Base-by-base conservation (phyloP, 2,888 invertebrate genomes). In the Acanthosepion esculentum region DNA sequence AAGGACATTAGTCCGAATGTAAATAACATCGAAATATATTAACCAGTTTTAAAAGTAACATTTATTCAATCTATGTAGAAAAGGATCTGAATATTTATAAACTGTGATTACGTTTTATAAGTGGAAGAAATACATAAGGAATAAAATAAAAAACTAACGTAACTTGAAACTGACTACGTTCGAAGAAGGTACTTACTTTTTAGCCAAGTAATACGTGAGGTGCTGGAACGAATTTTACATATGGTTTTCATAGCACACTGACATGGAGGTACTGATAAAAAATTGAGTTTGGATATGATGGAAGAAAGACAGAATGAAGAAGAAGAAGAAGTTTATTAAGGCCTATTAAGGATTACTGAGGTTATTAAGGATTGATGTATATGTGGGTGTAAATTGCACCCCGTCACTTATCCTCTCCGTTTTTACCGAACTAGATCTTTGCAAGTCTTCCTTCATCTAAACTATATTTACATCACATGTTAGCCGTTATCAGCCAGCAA, bases 181-280 rank as follows among this genome's bases (percentile, higher is more conserved):
- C 2, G 29, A 78, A 78, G n/a, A 78, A n/a, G n/a, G n/a, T n/a
- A n/a, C 8, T n/a, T 78, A 12, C 78, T 78, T n/a, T 29, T 78
- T 78, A 78, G 29, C 29, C n/a, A n/a, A 78, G 78, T 78, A 78
- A n/a, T 29, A 78, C 29, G 78, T n/a, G 78, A 78, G n/a, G 78
- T 78, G 78, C 78, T 78, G 78, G 78, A 78, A 78, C n/a, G 78
- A 78, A n/a, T n/a, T 78, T n/a, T 78, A 78, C 78, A 78, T 78
- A n/a, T 78, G 78, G 78, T n/a, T 78, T 78, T 78, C 78, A 78
- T 78, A 29, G 3, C 41, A 41, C 29, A 78, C 78, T 78, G n/a
- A 78, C 78, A 78, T 78, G 78, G 78, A n/a, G 78, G 78, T 78
- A 78, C 10, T n/a, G 78, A 78, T 78, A 78, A n/a, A 78, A 64